Percentiles rank a stretch among this genome's conserved stretches.
These are phyloP conservation scores for Rhingia rostrata DNA, from an alignment of 2,888 invertebrate species.

Conservation along the genomic window DNA sequence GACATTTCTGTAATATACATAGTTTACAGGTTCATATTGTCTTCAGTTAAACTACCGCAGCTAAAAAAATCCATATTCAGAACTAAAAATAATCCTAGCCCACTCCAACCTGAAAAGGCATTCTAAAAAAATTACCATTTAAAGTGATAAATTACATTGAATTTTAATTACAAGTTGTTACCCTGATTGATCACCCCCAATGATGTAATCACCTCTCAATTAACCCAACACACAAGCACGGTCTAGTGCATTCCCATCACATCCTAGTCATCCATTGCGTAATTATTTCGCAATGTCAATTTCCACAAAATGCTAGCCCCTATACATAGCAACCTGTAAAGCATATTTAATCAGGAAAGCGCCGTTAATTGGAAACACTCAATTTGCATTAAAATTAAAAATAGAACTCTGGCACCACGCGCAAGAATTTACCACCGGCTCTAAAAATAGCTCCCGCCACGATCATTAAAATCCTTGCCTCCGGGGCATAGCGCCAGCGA, in stretches of 20 bases:
- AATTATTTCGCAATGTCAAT: constrained; percentile 61
- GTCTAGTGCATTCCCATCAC: not conserved
- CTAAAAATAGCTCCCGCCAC: constrained; percentile 63
- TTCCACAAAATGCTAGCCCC: constrained; percentile 33
- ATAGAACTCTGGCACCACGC: constrained; percentile 61
- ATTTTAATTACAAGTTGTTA: constrained; percentile 18
- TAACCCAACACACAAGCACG: not conserved
- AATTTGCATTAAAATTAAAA: constrained; percentile 73
- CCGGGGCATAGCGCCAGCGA: constrained; percentile 67
- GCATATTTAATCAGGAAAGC: constrained; percentile 61
- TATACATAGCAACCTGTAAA: constrained; percentile 23
- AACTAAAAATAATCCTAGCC: not conserved
- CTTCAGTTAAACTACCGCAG: too few species aligned
- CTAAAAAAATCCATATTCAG: too few species aligned
- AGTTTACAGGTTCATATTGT: too few species aligned
- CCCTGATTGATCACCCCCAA: constrained; percentile 28
- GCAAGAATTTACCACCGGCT: constrained; percentile 47
- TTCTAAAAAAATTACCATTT: constrained; percentile 23
- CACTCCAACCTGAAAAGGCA: not conserved
- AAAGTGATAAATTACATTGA: constrained; percentile 13
- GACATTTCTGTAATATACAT: too few species aligned
- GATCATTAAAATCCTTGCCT: constrained; percentile 55
- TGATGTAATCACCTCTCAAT: constrained; percentile 55
- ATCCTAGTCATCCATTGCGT: constrained; percentile 54
- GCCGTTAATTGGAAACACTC: constrained; percentile 73